These are phyloP conservation scores for Archivesica marissinica DNA, from an alignment of 1,140 invertebrate genomes.

Conservation along the genomic window DNA sequence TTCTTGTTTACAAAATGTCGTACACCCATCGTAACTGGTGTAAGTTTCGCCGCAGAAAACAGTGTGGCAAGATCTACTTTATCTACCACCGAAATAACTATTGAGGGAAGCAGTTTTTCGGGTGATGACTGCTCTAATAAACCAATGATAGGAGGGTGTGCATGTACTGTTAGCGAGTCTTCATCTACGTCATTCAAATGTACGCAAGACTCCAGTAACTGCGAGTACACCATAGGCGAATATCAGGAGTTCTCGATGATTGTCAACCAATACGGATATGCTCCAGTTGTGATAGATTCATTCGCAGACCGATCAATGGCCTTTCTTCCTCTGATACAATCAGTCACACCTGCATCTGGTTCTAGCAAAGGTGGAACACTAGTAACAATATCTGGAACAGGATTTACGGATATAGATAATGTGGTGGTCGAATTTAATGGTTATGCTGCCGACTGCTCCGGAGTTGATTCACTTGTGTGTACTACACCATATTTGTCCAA, in stretches of 20 bases:
- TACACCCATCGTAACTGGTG: conserved; percentile 66
- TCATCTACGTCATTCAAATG: conserved; percentile 45
- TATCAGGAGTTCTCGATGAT: conserved; percentile 58
- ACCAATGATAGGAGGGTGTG: conserved; percentile 59
- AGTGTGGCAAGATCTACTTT: conserved; percentile 16
- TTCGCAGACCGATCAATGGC: conserved; percentile 56
- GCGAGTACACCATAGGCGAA: conserved; percentile 53
- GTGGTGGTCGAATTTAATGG: conserved; percentile 65
- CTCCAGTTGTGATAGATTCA: conserved; percentile 50
- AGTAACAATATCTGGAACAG: conserved; percentile 67
- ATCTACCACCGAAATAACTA: conserved; percentile 58
- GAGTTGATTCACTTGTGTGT: conserved; percentile 58
- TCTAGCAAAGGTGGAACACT: conserved; percentile 66
- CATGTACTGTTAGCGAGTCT: conserved; percentile 18
- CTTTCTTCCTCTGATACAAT: conserved; percentile 64
- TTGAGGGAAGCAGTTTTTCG: conserved; percentile 69
- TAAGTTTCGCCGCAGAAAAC: conserved; percentile 54
- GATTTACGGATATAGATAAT: conserved; percentile 17
- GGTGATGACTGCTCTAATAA: conserved; percentile 69
- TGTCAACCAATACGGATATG: conserved; percentile 69
- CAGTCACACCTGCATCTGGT: conserved; percentile 63
- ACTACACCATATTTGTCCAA: conserved; percentile 22
- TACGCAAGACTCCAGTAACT: conserved; percentile 41
- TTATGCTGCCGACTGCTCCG: conserved; percentile 54
- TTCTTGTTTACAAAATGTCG: conserved; percentile 70